Conservation (phyloP, 2,888 invertebrate species). For the Rhingia campestris region DNA sequence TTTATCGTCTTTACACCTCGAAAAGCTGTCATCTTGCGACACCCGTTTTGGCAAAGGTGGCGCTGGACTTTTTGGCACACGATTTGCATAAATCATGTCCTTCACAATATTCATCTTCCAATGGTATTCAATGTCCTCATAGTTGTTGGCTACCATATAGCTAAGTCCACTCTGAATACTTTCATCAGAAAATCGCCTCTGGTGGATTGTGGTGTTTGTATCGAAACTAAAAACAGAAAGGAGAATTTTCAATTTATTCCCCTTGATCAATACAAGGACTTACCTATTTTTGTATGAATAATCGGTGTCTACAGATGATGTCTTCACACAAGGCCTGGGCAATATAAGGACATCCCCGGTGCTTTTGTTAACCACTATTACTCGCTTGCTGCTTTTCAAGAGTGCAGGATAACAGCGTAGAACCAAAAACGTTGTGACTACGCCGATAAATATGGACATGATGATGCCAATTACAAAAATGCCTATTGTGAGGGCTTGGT, state of each 20-base stretch:
- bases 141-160: constrained; percentile 64
- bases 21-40: neutral
- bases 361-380: constrained; percentile 61
- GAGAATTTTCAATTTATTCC: too few species aligned
- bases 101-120: constrained; percentile 46
- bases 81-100: constrained; percentile 48
- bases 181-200: constrained; percentile 51
- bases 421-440: constrained; percentile 66
- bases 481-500: constrained; percentile 68
- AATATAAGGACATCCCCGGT: constrained; percentile 73
- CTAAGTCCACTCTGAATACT: constrained; percentile 53
- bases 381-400: constrained; percentile 75
- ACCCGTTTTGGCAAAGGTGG: constrained; percentile 56
- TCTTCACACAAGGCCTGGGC: constrained; percentile 47
- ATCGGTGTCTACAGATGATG: neutral
- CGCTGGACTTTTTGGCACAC: constrained; percentile 55
- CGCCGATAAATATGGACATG: constrained; percentile 74
- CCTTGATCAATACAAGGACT: neutral
- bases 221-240: constrained; percentile 25
- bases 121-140: constrained; percentile 55
- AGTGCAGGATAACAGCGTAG: constrained; percentile 76
- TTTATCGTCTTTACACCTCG: neutral
- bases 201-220: constrained; percentile 7
- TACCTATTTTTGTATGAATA: constrained; percentile 39
- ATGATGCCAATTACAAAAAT: constrained; percentile 73